Evolutionary conservation across 2,888 invertebrate genomes (phyloP).

Genomic region (Odontothrips loti): DNA sequence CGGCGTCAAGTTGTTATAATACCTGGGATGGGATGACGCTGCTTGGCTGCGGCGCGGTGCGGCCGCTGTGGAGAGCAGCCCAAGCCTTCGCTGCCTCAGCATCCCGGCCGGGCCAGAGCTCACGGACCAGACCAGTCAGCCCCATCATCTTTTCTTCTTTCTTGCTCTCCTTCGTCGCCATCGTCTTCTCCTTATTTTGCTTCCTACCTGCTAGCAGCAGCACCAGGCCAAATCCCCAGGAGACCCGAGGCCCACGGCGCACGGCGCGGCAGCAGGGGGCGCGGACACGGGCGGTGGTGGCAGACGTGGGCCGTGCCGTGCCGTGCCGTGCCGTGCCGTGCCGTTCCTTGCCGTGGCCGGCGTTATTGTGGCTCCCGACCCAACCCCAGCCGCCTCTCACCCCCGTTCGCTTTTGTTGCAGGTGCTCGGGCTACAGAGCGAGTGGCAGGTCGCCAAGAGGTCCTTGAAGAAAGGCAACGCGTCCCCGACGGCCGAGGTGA

Average conservation of each 20-base stretch:
- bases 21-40: background rate
- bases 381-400: background rate
- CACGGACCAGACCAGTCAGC: background rate
- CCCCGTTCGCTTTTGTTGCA: slow-evolving; percentile 9
- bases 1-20: background rate
- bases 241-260: background rate
- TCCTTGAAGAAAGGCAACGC: background rate
- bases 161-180: background rate
- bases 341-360: background rate
- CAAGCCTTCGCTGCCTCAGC: background rate
- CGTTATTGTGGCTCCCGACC: too few species aligned
- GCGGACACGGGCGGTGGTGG: background rate
- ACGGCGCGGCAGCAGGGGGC: background rate
- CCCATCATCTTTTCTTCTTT: background rate
- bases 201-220: background rate
- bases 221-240: background rate
- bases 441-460: slow-evolving; percentile 25
- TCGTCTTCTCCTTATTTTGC: background rate
- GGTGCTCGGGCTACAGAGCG: slow-evolving; percentile 21
- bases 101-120: background rate
- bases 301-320: background rate
- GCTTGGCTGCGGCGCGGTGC: background rate
- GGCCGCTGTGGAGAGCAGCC: background rate
- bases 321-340: background rate
- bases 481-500: background rate